These are phyloP conservation scores for Sinelater perroti DNA, from an alignment of 2,888 invertebrate genomes.

Conservation along the genomic window DNA sequence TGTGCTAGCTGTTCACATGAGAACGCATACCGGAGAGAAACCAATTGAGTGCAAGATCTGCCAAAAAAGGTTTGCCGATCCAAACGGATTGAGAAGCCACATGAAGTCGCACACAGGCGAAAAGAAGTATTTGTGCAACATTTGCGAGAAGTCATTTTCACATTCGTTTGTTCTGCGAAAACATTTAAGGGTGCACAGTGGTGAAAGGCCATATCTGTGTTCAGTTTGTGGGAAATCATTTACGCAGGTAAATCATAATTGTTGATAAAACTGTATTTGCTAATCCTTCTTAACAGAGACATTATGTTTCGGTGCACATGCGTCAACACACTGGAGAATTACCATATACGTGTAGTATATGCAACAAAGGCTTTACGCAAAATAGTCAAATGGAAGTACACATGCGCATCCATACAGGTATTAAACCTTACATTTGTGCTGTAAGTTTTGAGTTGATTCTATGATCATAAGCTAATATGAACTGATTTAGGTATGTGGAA, in stretches of 20 bases:
- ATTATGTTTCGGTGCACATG: conserved; percentile 55
- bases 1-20: conserved; percentile 52
- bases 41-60: conserved; percentile 52
- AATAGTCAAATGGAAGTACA: conserved; percentile 54
- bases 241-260: conserved; percentile 47
- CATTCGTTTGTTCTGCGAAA: conserved; percentile 54
- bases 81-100: conserved; percentile 53
- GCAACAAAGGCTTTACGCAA: conserved; percentile 52
- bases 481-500: conserved; percentile 51
- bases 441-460: conserved; percentile 44
- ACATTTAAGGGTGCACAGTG: conserved; percentile 52
- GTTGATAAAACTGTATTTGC: neutral
- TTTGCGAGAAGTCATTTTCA: conserved; percentile 52
- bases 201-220: conserved; percentile 52
- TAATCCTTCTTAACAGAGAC: conserved; percentile 50
- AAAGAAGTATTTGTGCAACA: conserved; percentile 49
- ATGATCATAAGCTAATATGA: no score
- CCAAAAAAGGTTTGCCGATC: conserved; percentile 51
- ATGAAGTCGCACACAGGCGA: conserved; percentile 54
- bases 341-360: conserved; percentile 49
- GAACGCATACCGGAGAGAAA: conserved; percentile 55
- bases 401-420: conserved; percentile 51
- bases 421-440: conserved; percentile 53
- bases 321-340: conserved; percentile 54
- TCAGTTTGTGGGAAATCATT: conserved; percentile 53